phyloP scores from a whole-genome alignment of 2,888 invertebrate species.

The Scaptomyza tumidula region DNA sequence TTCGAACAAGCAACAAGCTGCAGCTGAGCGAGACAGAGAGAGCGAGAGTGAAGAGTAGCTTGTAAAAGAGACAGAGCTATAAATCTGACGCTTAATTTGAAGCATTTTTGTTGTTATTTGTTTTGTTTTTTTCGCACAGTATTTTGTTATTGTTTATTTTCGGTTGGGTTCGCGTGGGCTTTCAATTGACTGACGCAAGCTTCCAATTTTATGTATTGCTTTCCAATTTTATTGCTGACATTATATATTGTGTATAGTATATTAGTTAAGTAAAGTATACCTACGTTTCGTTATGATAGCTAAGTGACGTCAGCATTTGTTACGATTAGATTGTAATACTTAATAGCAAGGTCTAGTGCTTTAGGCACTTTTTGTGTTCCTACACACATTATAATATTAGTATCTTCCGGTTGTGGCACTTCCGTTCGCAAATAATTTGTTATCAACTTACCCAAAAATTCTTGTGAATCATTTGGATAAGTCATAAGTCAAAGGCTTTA shows the following conservation, averaged over 20 bases:
- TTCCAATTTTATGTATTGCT: slow-evolving; percentile 61
- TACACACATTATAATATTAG: slow-evolving; percentile 8
- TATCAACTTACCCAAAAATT: slow-evolving; percentile 32
- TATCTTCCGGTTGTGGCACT: slow-evolving; percentile 51
- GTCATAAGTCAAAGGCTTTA: slow-evolving; percentile 62
- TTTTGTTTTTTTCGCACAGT: slow-evolving; percentile 30
- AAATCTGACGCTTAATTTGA: slow-evolving; percentile 52
- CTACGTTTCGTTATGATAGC: slow-evolving; percentile 10
- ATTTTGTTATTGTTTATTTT: slow-evolving; percentile 33
- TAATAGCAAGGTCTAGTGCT: slow-evolving; percentile 12
- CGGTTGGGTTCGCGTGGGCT: slow-evolving; percentile 53
- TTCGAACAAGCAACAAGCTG: slow-evolving; percentile 48
- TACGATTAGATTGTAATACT: slow-evolving; percentile 54
- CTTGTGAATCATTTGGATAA: slow-evolving; percentile 59
- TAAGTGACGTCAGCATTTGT: slow-evolving; percentile 42
- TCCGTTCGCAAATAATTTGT: slow-evolving; percentile 54
- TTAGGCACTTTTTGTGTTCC: neutral
- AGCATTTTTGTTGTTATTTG: slow-evolving; percentile 47
- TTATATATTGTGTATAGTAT: slow-evolving; percentile 19
- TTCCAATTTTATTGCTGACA: slow-evolving; percentile 66
- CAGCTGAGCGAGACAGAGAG: slow-evolving; percentile 12
- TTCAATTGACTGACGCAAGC: slow-evolving; percentile 68
- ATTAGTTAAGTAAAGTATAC: slow-evolving; percentile 13
- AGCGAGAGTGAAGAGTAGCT: neutral
- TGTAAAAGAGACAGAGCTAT: slow-evolving; percentile 1